Conservation (phyloP, 2,888 invertebrate species). For the Agrilus cyanescens region DNA sequence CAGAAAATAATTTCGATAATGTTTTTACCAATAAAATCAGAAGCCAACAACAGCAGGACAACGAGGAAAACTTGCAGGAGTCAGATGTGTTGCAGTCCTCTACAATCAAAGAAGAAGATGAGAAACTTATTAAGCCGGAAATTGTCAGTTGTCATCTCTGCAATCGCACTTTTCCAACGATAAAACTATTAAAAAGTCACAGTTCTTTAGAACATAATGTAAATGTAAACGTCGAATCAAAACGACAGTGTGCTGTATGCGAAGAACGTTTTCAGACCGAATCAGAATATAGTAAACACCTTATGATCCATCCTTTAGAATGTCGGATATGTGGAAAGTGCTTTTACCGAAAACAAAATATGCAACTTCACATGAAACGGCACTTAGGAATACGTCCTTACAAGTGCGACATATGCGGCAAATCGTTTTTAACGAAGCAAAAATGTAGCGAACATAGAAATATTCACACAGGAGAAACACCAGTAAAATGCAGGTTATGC, state of each 20-base stretch:
- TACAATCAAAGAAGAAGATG: constrained; percentile 13
- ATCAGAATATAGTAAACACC: constrained; percentile 57
- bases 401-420: constrained; percentile 67
- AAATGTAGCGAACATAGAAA: constrained; percentile 73
- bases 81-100: constrained; percentile 26
- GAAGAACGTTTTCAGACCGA: constrained; percentile 56
- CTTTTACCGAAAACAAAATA: constrained; percentile 49
- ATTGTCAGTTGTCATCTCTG: constrained; percentile 22
- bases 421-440: constrained; percentile 71
- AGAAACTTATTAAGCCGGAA: constrained; percentile 6
- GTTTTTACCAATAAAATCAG: constrained; percentile 27
- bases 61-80: constrained; percentile 32
- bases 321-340: constrained; percentile 73
- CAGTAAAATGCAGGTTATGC: constrained; percentile 70
- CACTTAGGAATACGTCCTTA: constrained; percentile 61
- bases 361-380: constrained; percentile 66
- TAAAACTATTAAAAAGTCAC: constrained; percentile 33
- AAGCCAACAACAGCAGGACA: background rate
- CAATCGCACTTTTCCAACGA: constrained; percentile 23
- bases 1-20: constrained; percentile 33
- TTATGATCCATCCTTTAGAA: constrained; percentile 70
- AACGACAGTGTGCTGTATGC: constrained; percentile 44
- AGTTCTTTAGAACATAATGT: constrained; percentile 39
- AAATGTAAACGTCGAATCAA: constrained; percentile 11
- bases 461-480: constrained; percentile 69